Percentiles rank a stretch among this genome's conserved stretches.
Evolutionary conservation across 2,888 invertebrate genomes (phyloP).

Genomic region (Tanypteryx hageni): DNA sequence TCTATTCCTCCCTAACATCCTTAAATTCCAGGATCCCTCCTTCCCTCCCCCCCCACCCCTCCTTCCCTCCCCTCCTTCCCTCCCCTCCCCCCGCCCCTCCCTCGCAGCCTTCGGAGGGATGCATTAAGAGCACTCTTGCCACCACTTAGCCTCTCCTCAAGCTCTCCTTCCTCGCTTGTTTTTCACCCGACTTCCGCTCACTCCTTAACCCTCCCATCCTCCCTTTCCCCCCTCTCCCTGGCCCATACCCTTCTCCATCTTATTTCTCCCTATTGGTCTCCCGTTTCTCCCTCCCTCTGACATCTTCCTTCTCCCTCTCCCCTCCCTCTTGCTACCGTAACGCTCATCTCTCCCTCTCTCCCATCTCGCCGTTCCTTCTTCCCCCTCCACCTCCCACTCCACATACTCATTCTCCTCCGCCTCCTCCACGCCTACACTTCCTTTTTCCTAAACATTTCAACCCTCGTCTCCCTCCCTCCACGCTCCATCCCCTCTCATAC

Average conservation of each 20-base stretch:
- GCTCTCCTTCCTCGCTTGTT: slow-evolving; percentile 16
- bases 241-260: not conserved
- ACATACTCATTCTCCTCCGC: not conserved
- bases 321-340: not conserved
- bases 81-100: too few relatives aligned
- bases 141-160: slow-evolving; percentile 33
- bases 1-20: not conserved
- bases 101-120: slow-evolving; percentile 11
- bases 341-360: not conserved
- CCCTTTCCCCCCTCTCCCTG: too few relatives aligned
- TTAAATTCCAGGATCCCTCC: not conserved
- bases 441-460: not conserved
- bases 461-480: not conserved
- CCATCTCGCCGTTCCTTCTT: not conserved
- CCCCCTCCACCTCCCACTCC: not conserved
- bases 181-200: slow-evolving; percentile 35
- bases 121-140: slow-evolving; percentile 41
- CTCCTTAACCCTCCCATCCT: too few relatives aligned
- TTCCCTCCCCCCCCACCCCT: not conserved
- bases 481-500: too few relatives aligned
- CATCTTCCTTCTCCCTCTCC: not conserved
- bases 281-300: not conserved
- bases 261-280: not conserved
- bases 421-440: not conserved
- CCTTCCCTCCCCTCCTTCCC: not conserved